Conservation (phyloP, 2,113 vertebrate genomes). For the Salvelinus namaycush region DNA sequence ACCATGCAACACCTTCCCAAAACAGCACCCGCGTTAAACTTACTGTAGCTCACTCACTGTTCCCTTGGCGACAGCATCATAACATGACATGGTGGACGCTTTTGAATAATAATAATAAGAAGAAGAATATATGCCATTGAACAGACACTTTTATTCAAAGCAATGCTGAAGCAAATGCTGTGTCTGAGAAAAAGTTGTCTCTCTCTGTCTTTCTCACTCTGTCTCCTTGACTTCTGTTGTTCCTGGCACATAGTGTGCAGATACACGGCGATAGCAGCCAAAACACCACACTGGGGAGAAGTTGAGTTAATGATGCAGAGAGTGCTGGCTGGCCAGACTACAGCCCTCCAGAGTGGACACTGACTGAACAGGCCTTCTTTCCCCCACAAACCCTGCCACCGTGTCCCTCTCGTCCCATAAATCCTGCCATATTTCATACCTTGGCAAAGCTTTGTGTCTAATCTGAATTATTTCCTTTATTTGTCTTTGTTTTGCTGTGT, state of each 20-base stretch:
- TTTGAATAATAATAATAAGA: not conserved
- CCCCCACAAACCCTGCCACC: slow-evolving; percentile 36
- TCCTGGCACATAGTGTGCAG: slow-evolving; percentile 46
- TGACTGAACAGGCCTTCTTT: slow-evolving; percentile 34
- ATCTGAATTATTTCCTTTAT: slow-evolving; percentile 63
- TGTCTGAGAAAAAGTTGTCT: slow-evolving; percentile 7
- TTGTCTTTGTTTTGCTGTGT: slow-evolving; percentile 62
- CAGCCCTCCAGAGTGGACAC: slow-evolving; percentile 36
- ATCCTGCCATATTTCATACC: slow-evolving; percentile 44
- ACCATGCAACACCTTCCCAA: not conserved
- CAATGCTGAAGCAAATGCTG: not conserved
- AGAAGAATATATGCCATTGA: too few relatives aligned
- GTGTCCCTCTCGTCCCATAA: slow-evolving; percentile 22
- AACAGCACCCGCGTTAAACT: not conserved
- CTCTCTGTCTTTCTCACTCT: slow-evolving; percentile 19
- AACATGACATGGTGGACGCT: not conserved
- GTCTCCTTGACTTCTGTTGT: slow-evolving; percentile 43
- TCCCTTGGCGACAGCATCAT: not conserved
- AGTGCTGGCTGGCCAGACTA: slow-evolving; percentile 46
- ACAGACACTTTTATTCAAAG: too few relatives aligned
- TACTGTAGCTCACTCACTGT: slow-evolving; percentile 1
- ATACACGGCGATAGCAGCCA: slow-evolving; percentile 43
- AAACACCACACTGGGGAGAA: slow-evolving; percentile 44
- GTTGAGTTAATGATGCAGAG: slow-evolving; percentile 65
- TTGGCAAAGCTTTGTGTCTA: slow-evolving; percentile 53